Evolutionary conservation across 2,888 invertebrate species (phyloP).

Genomic region (Andrena fulva): DNA sequence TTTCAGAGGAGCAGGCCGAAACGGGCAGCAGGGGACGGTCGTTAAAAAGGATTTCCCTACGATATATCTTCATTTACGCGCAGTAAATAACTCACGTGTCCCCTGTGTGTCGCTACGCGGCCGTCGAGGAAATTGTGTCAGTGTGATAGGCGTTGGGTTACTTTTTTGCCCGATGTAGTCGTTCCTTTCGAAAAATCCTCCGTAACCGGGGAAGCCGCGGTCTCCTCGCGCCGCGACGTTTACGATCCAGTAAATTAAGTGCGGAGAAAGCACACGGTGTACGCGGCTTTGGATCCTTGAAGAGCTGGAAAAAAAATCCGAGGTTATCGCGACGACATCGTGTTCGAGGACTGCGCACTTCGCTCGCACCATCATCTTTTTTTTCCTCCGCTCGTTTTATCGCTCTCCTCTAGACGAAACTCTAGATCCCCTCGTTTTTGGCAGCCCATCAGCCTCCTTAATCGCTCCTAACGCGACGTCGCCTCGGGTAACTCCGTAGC

Average conservation of each 20-base stretch:
- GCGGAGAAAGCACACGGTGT: constrained; percentile 39
- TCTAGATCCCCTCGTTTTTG: neutral
- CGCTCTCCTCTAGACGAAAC: neutral
- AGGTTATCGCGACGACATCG: constrained; percentile 57
- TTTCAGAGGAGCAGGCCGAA: constrained; percentile 46
- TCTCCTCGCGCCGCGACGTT: constrained; percentile 45
- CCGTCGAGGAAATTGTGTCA: constrained; percentile 65
- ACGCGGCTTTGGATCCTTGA: constrained; percentile 46
- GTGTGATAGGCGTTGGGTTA: constrained; percentile 57
- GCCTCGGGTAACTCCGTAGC: neutral
- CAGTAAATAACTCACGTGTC: constrained; percentile 73
- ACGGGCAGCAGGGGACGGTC: constrained; percentile 49
- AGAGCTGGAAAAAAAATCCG: constrained; percentile 31
- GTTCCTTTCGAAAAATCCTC: constrained; percentile 49
- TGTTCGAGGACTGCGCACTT: constrained; percentile 28
- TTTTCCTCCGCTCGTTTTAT: neutral
- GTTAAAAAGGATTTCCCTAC: constrained; percentile 75
- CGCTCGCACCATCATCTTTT: neutral
- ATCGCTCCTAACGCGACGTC: neutral
- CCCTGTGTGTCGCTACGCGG: constrained; percentile 28
- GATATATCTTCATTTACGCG: constrained; percentile 77
- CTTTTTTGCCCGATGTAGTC: constrained; percentile 52
- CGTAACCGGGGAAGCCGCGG: constrained; percentile 34
- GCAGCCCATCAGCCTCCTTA: neutral
- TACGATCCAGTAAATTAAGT: constrained; percentile 64